Conservation (phyloP, 2,888 invertebrate genomes). For the Synergus gifuensis region DNA sequence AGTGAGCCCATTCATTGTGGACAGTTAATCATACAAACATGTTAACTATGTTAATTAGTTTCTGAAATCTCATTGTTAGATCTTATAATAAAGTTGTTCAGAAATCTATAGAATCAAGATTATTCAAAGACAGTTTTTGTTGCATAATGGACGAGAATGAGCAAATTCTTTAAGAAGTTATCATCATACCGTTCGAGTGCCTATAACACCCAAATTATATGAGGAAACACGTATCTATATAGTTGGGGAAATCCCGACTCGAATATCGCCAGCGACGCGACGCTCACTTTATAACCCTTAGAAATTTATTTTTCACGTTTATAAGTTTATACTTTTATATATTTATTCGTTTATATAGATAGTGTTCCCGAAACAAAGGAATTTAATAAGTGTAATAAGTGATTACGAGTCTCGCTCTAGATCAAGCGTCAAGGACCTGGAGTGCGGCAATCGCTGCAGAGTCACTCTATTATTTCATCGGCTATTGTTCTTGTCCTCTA, state of each 20-base stretch:
- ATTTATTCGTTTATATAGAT: background rate
- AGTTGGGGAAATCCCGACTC: background rate
- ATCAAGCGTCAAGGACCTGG: background rate
- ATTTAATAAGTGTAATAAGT: background rate
- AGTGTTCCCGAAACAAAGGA: background rate
- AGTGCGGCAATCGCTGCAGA: constrained; percentile 1
- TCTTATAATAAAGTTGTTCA: too few relatives aligned
- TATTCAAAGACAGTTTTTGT: background rate
- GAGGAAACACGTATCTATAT: background rate
- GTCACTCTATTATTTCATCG: background rate
- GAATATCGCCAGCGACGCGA: background rate
- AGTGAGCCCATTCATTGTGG: too few relatives aligned
- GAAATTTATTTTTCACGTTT: too few relatives aligned
- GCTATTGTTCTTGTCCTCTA: background rate
- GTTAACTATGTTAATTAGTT: too few relatives aligned
- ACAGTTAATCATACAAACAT: too few relatives aligned
- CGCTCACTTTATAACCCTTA: background rate
- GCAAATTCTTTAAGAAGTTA: background rate
- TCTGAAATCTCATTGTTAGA: too few relatives aligned
- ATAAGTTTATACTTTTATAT: background rate
- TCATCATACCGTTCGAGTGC: background rate
- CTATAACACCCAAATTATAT: background rate
- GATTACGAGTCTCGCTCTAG: background rate
- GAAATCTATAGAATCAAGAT: background rate
- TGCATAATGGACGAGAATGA: background rate